Conservation (phyloP, 2,888 invertebrate species). For the Cerastis leucographa region DNA sequence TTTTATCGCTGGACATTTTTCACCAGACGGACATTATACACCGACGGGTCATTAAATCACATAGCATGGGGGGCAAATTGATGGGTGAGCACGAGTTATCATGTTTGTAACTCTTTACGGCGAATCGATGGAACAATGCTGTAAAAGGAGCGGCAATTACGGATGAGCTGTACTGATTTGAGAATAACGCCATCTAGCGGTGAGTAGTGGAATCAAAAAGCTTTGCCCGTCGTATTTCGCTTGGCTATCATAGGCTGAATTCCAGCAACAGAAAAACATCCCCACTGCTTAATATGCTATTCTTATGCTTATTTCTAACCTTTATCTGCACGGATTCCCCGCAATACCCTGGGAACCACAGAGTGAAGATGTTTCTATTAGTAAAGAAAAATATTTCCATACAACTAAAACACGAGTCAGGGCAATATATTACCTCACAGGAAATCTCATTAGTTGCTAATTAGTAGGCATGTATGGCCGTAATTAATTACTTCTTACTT, state of each 20-base stretch:
- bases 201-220: constrained; percentile 31
- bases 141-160: constrained; percentile 46
- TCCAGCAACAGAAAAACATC: not conserved
- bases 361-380: not conserved
- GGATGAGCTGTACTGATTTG: not conserved
- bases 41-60: constrained; percentile 67
- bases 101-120: constrained; percentile 51
- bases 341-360: not conserved
- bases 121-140: constrained; percentile 31
- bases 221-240: too few relatives aligned
- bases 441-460: constrained; percentile 38
- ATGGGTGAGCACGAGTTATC: constrained; percentile 61
- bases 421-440: constrained; percentile 29
- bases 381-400: constrained; percentile 6
- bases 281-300: not conserved
- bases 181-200: constrained; percentile 58
- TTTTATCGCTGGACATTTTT: constrained; percentile 75
- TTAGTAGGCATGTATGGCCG: constrained; percentile 30
- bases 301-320: not conserved
- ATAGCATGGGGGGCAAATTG: constrained; percentile 65
- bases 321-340: not conserved
- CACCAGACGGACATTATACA: constrained; percentile 60
- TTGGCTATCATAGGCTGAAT: too few relatives aligned
- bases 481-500: constrained; percentile 38
- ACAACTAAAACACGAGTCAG: constrained; percentile 6